Conservation (phyloP, 2,797 vertebrate species). For the Lagocephalus sceleratus region DNA sequence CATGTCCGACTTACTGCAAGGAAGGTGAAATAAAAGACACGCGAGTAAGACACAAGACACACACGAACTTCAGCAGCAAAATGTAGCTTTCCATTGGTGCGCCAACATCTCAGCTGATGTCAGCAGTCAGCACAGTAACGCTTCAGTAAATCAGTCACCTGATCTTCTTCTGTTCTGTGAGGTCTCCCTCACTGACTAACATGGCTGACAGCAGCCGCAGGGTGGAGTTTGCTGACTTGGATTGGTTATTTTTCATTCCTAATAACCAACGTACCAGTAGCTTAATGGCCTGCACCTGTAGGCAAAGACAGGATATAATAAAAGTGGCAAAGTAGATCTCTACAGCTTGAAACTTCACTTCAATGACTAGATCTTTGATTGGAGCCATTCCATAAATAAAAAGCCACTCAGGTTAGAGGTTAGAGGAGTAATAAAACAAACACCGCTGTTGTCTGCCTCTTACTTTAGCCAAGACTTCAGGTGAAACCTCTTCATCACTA, state of each 20-base stretch:
- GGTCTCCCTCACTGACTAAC: slow-evolving; percentile 96
- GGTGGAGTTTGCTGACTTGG: slow-evolving; percentile 97
- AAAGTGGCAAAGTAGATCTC: background rate
- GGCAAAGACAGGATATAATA: background rate
- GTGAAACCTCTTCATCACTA: slow-evolving; percentile 95
- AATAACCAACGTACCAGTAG: slow-evolving; percentile 95
- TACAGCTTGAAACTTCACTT: too few relatives aligned
- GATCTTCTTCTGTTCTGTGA: slow-evolving; percentile 98
- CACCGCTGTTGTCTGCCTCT: background rate
- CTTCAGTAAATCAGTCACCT: slow-evolving; percentile 73
- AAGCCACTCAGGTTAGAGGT: background rate
- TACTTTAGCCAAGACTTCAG: slow-evolving; percentile 90
- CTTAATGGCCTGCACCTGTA: slow-evolving; percentile 97
- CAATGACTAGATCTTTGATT: too few relatives aligned
- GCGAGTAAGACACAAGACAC: background rate
- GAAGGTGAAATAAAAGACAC: slow-evolving; percentile 23
- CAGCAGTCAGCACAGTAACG: background rate
- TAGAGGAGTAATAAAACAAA: background rate
- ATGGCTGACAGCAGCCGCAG: slow-evolving; percentile 95
- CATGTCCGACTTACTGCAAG: slow-evolving; percentile 96
- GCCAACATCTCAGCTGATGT: too few relatives aligned
- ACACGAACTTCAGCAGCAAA: background rate
- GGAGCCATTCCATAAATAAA: background rate
- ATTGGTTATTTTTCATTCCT: slow-evolving; percentile 99
- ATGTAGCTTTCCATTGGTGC: background rate